These are phyloP conservation scores for Cyclina sinensis DNA, from an alignment of 1,140 invertebrate species.

Conservation along the genomic window DNA sequence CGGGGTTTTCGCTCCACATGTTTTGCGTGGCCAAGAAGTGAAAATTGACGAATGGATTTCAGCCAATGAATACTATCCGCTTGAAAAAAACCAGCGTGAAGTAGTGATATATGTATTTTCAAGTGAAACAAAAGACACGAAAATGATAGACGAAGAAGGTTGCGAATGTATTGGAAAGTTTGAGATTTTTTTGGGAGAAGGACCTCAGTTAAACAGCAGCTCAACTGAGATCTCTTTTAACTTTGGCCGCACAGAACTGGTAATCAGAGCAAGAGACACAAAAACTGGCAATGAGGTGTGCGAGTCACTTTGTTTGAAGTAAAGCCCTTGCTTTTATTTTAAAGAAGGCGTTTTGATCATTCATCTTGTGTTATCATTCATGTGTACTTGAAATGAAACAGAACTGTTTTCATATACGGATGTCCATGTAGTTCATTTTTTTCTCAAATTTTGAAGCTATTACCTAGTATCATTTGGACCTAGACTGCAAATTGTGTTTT, in stretches of 20 bases:
- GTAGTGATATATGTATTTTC: conserved; percentile 27
- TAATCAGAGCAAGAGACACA: neutral
- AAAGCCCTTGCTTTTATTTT: no score
- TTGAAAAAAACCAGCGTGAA: neutral
- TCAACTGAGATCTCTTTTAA: conserved; percentile 25
- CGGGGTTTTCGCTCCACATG: neutral
- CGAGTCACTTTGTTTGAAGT: neutral
- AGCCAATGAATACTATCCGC: conserved; percentile 3
- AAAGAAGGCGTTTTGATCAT: no score
- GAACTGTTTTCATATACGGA: no score
- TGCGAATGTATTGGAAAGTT: conserved; percentile 37
- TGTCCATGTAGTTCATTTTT: no score
- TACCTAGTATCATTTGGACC: no score
- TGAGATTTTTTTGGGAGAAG: neutral
- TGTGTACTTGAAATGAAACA: no score
- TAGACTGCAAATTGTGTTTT: no score
- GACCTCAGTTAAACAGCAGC: neutral
- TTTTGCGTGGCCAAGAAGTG: conserved; percentile 6
- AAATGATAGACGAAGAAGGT: neutral
- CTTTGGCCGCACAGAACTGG: conserved; percentile 1
- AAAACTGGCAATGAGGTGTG: neutral
- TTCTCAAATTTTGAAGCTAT: no score
- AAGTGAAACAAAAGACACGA: neutral
- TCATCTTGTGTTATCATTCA: no score
- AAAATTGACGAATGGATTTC: conserved; percentile 27